Conservation (phyloP, 2,888 invertebrate species). For the Hydrotaea cyrtoneurina region DNA sequence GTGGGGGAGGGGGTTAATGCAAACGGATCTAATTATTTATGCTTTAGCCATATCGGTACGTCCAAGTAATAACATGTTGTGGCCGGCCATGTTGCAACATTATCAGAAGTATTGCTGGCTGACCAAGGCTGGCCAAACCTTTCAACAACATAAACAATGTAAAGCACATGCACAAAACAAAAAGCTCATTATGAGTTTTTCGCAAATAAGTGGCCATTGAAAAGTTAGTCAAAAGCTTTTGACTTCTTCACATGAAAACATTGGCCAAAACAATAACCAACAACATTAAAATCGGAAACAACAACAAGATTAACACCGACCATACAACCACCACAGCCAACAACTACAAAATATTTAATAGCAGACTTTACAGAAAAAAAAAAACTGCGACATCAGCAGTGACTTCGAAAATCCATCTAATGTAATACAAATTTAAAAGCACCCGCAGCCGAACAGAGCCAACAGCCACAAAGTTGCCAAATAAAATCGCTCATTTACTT, state of each 20-base stretch:
- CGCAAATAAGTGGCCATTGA: slow-evolving; percentile 62
- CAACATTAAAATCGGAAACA: slow-evolving; percentile 20
- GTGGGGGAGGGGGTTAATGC: too few relatives aligned
- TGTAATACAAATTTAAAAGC: slow-evolving; percentile 7
- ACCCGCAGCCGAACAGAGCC: too few relatives aligned
- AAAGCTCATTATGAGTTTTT: slow-evolving; percentile 54
- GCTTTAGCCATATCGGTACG: too few relatives aligned
- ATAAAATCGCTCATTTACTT: too few relatives aligned
- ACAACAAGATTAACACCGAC: slow-evolving; percentile 24
- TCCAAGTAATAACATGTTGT: slow-evolving; percentile 1
- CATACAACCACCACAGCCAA: background rate
- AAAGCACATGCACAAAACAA: too few relatives aligned
- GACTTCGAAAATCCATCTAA: background rate
- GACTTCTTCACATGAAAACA: slow-evolving; percentile 62
- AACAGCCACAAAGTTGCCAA: background rate
- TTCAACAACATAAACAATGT: slow-evolving; percentile 4
- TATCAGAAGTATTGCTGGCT: background rate
- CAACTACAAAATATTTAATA: slow-evolving; percentile 12
- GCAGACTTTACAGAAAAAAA: too few relatives aligned
- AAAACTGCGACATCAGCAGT: background rate
- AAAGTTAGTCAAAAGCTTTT: slow-evolving; percentile 57
- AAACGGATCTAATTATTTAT: slow-evolving; percentile 17
- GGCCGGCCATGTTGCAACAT: background rate
- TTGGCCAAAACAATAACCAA: slow-evolving; percentile 29
- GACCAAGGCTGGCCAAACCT: too few relatives aligned